Evolutionary conservation across 2,113 vertebrate species (phyloP).

Genomic region (Toxotes jaculatrix): DNA sequence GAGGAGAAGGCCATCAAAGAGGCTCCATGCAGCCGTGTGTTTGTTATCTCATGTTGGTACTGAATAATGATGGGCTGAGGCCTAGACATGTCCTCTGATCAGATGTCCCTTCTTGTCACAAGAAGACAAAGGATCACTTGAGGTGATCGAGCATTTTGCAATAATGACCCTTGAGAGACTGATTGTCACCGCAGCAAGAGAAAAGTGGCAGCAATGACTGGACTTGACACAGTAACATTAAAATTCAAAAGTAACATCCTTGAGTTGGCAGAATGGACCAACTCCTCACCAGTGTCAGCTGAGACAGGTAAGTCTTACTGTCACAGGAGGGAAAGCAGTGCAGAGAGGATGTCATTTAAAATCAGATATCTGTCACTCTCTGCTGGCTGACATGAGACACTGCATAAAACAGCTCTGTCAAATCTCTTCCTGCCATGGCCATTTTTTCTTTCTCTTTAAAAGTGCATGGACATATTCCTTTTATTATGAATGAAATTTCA

Average conservation of each 20-base stretch:
- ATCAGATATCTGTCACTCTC: conserved; percentile 56
- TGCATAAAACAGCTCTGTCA: conserved; percentile 14
- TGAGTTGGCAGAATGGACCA: conserved; percentile 6
- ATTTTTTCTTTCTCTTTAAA: background rate
- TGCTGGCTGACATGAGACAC: conserved; percentile 58
- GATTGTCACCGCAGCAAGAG: conserved; percentile 22
- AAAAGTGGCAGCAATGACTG: conserved; percentile 10
- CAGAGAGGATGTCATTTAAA: background rate
- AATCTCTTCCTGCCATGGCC: background rate
- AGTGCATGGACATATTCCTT: background rate
- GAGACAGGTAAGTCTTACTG: background rate
- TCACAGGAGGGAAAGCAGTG: background rate
- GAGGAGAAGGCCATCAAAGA: conserved; percentile 49
- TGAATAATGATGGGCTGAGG: conserved; percentile 40
- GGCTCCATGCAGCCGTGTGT: conserved; percentile 32
- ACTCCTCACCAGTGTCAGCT: background rate
- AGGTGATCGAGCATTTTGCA: conserved; percentile 53
- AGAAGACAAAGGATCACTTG: conserved; percentile 59
- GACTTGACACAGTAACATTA: conserved; percentile 3
- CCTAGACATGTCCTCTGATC: conserved; percentile 58
- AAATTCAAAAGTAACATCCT: background rate
- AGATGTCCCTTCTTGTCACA: conserved; percentile 57
- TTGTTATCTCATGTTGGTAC: conserved; percentile 47
- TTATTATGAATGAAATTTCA: background rate
- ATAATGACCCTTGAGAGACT: conserved; percentile 47